Percentiles rank a stretch among this genome's conserved stretches.
Conservation (phyloP, 2,113 vertebrate species). For the Myiozetetes cayanensis region DNA sequence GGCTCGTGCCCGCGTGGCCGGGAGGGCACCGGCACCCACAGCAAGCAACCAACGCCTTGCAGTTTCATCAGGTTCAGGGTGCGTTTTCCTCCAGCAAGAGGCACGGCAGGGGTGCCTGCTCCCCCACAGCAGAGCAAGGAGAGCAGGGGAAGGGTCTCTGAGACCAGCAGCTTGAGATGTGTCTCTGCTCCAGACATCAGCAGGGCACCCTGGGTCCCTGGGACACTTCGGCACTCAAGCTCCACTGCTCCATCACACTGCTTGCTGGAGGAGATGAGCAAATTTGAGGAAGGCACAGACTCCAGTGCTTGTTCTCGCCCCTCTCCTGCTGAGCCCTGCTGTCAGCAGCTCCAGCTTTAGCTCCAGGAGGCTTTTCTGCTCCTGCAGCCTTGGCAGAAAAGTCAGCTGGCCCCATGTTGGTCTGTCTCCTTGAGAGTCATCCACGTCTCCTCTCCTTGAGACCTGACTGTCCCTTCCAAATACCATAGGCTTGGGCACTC, state of each 20-base stretch:
- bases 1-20: neutral
- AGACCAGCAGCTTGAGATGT: rapidly evolving
- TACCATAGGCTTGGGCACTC: rapidly evolving
- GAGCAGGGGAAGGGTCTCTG: neutral
- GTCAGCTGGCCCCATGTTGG: neutral
- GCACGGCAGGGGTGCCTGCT: neutral
- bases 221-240: neutral
- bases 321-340: neutral
- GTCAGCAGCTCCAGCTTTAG: neutral
- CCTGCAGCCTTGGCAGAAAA: neutral
- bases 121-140: neutral
- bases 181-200: neutral
- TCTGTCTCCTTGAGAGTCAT: neutral
- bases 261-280: neutral
- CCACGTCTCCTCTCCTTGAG: neutral
- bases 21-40: neutral
- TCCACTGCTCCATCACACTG: neutral
- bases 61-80: neutral
- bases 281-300: neutral
- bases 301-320: neutral
- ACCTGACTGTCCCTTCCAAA: neutral
- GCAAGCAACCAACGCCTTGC: neutral
- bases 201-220: neutral
- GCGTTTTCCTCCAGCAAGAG: neutral
- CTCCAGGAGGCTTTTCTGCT: neutral